A percentile compares a stretch with the other conserved stretches of the same genome.
phyloP scores from a whole-genome alignment of 2,113 vertebrate genomes.

The Pteronura brasiliensis region DNA sequence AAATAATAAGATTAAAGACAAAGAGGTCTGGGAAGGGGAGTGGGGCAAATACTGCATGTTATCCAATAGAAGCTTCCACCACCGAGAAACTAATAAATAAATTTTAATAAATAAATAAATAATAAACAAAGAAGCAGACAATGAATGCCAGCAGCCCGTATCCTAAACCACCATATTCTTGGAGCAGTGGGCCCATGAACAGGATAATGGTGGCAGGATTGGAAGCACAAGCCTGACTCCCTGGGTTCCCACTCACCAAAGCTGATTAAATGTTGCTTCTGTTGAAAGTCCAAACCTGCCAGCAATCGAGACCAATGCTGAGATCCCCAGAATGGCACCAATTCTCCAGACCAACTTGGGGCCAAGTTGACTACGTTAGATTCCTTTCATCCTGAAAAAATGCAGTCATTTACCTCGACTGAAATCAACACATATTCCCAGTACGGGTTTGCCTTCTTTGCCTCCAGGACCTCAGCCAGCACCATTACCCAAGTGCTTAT shows the following conservation, averaged over 20 bases:
- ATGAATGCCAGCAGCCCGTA: neutral
- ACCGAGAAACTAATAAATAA: neutral
- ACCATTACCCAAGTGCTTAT: neutral
- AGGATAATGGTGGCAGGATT: fast-evolving
- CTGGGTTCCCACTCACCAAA: neutral
- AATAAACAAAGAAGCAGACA: neutral
- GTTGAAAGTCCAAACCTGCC: neutral
- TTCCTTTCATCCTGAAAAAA: neutral
- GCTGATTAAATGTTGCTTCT: neutral
- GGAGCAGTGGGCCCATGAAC: too few relatives aligned
- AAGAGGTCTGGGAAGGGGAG: neutral
- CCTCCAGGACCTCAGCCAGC: neutral
- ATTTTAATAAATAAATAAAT: too few relatives aligned
- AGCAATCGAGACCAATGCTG: neutral
- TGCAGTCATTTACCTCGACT: neutral
- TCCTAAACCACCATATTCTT: neutral
- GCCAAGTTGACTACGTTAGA: neutral
- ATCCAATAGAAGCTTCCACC: neutral
- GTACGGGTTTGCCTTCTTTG: neutral
- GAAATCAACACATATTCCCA: neutral
- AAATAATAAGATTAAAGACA: neutral
- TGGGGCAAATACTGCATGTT: neutral
- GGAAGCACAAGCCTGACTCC: neutral
- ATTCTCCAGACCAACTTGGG: neutral
- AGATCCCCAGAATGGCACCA: neutral